Evolutionary conservation across 2,888 invertebrate genomes (phyloP).

Genomic region (Melitaea athalia): DNA sequence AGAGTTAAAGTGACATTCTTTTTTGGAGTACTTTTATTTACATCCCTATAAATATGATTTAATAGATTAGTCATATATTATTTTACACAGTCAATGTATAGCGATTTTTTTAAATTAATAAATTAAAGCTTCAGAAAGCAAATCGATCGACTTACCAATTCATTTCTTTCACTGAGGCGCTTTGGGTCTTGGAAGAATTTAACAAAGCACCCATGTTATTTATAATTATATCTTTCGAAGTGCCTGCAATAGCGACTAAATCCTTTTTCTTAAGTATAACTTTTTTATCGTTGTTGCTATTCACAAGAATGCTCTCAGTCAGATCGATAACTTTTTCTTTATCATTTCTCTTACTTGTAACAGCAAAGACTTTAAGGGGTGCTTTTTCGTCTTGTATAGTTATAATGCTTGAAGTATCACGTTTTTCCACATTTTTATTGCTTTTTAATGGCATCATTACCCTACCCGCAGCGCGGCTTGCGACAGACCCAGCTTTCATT

Average conservation of each 20-base stretch:
- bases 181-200: not conserved
- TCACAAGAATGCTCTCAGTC: slow-evolving; percentile 6
- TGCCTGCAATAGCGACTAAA: slow-evolving; percentile 41
- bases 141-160: slow-evolving; percentile 20
- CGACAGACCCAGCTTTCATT: not conserved
- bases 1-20: not conserved
- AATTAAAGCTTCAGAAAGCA: too few relatives aligned
- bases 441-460: not conserved
- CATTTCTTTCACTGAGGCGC: slow-evolving; percentile 2
- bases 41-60: not conserved
- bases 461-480: not conserved
- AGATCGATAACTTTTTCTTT: slow-evolving; percentile 24
- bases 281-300: slow-evolving; percentile 1
- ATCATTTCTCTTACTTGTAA: not conserved
- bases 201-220: slow-evolving; percentile 21
- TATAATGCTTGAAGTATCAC: not conserved
- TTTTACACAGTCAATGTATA: not conserved
- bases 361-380: not conserved
- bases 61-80: not conserved
- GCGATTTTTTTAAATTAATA: too few relatives aligned
- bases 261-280: slow-evolving; percentile 2
- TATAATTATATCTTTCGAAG: slow-evolving; percentile 49
- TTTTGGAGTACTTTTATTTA: not conserved
- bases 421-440: not conserved
- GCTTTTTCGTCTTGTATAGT: not conserved